Evolutionary conservation across 30 jellyfish, hydroid and myxozoan species (phyloP).

Genomic region (Sanderia malayensis): DNA sequence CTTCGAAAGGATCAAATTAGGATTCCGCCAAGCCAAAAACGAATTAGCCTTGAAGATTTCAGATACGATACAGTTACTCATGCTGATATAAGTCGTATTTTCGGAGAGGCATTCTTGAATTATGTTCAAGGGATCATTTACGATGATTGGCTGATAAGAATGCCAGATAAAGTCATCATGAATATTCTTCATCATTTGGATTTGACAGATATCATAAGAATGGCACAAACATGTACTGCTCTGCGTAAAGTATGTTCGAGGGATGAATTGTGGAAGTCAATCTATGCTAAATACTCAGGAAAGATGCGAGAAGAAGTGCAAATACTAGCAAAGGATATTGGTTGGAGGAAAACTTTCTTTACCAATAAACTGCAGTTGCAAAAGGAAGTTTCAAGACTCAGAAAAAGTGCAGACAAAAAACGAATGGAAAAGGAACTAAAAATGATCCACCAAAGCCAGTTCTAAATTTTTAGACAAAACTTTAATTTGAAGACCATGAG

Average conservation of each 20-base stretch:
- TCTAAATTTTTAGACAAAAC: no score
- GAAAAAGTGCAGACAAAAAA: constrained; percentile 62
- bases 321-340: constrained; percentile 58
- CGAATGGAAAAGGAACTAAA: constrained; percentile 22
- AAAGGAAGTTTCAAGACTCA: constrained; percentile 77
- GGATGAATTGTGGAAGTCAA: constrained; percentile 67
- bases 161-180: constrained; percentile 63
- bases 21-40: constrained; percentile 82
- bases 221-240: constrained; percentile 63
- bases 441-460: no score
- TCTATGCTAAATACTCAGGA: constrained; percentile 47
- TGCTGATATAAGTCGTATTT: constrained; percentile 71
- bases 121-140: constrained; percentile 68
- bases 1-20: constrained; percentile 72
- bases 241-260: constrained; percentile 59
- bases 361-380: constrained; percentile 83
- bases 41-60: constrained; percentile 71
- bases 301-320: constrained; percentile 47
- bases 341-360: constrained; percentile 83
- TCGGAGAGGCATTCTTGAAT: constrained; percentile 59
- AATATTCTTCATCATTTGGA: constrained; percentile 52
- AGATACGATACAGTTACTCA: constrained; percentile 65
- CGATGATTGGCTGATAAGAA: constrained; percentile 80
- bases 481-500: no score
- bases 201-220: constrained; percentile 51